Evolutionary conservation across 2,113 vertebrate genomes (phyloP), one percentile per base, ranked within the genome.

Genomic region (Scartelaos histophorus): DNA sequence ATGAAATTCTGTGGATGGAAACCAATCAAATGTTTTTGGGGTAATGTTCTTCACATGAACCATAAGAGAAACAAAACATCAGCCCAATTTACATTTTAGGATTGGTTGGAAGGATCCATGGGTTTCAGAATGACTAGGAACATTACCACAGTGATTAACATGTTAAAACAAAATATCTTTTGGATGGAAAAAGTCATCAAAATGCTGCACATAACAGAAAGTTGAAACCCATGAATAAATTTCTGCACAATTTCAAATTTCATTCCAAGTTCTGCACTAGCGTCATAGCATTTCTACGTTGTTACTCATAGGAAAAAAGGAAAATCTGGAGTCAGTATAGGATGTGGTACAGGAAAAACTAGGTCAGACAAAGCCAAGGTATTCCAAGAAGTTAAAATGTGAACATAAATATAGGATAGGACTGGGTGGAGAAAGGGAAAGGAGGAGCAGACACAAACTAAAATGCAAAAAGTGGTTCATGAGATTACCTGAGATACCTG

Each of bases 401-500:
- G 45, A 61, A 66, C 67, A 57, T 25, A 46, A 66, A 58, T 46
- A 25, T 19, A 69, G 38, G 65, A 24, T n/a, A 15, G 66, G 76
- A 73, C 35, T 67, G 76, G 80, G 82, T 78, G 74, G 84, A 79
- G 81, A 81, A 22, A 25, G 66, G 74, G 74, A 76, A 75, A 84
- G 82, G 82, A 83, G 73, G 3, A 83, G 77, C 74, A 84, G 38
- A 82, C 53, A 86, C 56, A 86, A 51, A 70, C 74, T 71, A 75
- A 79, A 60, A 82, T 82, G 12, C 79, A 22, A 79, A 84, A 87
- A 62, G 29, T 51, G 68, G 73, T 85, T 70, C 60, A 53, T 88
- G 66, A 76, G 79, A 83, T 91, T 91, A 92, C 90, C 89, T 90
- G 84, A 5, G 1, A 78, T 73, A 72, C 81, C 78, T 67, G 82